Conservation (phyloP, 2,797 vertebrate species). For the Strix occidentalis region DNA sequence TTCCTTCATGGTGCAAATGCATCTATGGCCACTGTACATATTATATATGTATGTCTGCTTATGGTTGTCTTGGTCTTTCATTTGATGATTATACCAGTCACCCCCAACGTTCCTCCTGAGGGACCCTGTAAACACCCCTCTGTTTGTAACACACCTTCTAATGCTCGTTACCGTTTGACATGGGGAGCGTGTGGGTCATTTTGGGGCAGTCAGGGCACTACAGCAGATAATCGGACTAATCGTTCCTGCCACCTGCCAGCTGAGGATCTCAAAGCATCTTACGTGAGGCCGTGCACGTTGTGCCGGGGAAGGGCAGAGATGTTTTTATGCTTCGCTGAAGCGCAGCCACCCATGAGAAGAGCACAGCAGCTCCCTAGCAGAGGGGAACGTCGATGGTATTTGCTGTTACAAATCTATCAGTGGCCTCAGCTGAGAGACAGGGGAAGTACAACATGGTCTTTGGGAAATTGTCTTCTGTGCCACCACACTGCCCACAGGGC, state of each 20-base stretch:
- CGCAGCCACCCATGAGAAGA: background rate
- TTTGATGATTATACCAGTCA: background rate
- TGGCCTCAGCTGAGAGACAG: background rate
- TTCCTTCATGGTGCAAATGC: background rate
- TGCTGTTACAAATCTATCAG: fast-evolving
- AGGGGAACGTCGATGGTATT: fast-evolving
- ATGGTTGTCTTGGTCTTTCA: background rate
- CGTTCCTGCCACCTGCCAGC: background rate
- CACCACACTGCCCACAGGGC: background rate
- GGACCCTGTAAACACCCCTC: background rate
- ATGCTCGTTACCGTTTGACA: background rate
- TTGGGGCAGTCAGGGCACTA: background rate
- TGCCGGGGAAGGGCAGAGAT: background rate
- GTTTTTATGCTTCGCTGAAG: background rate
- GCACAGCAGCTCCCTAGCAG: background rate
- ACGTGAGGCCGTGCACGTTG: background rate
- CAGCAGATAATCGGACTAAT: background rate
- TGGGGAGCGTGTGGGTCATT: fast-evolving
- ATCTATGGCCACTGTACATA: background rate
- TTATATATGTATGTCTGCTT: background rate
- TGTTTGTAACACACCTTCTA: background rate
- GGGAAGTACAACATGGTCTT: background rate
- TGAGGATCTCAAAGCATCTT: background rate
- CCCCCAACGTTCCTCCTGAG: background rate
- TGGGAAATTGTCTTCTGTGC: background rate